phyloP scores from a whole-genome alignment of 2,797 vertebrate genomes.

The Cyprinella venusta region DNA sequence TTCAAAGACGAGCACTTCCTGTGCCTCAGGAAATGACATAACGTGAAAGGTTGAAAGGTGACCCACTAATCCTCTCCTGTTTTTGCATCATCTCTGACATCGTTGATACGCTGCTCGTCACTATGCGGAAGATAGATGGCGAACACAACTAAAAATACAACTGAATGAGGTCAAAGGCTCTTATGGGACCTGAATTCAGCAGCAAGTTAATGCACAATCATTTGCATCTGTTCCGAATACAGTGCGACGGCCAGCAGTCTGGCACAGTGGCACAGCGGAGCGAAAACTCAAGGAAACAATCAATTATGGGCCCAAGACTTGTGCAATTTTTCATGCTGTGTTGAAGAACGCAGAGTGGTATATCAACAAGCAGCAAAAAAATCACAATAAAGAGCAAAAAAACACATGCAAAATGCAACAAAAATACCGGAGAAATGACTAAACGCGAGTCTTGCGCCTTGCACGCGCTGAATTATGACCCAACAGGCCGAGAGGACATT shows the following conservation, averaged over 20 bases:
- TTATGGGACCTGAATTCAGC: slow-evolving; percentile 49
- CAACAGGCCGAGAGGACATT: slow-evolving; percentile 44
- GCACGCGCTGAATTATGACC: slow-evolving; percentile 54
- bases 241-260: neutral
- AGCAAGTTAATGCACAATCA: slow-evolving; percentile 51
- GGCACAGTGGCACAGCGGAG: neutral
- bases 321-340: neutral
- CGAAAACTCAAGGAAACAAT: neutral
- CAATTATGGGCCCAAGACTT: slow-evolving; percentile 9
- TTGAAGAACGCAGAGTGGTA: neutral
- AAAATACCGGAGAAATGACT: slow-evolving; percentile 5
- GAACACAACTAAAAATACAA: slow-evolving; percentile 60
- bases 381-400: neutral
- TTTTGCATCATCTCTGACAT: slow-evolving; percentile 23
- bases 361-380: slow-evolving; percentile 5
- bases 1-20: slow-evolving; percentile 75
- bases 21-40: slow-evolving; percentile 66
- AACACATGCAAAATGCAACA: neutral
- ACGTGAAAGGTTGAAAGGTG: slow-evolving; percentile 69
- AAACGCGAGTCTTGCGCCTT: neutral
- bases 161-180: slow-evolving; percentile 58
- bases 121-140: slow-evolving; percentile 30
- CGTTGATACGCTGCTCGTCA: slow-evolving; percentile 39
- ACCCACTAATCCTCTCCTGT: slow-evolving; percentile 44
- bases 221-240: slow-evolving; percentile 50